These are phyloP conservation scores for Sebastes itinus DNA, from an alignment of 2,797 vertebrate species.

Conservation along the genomic window DNA sequence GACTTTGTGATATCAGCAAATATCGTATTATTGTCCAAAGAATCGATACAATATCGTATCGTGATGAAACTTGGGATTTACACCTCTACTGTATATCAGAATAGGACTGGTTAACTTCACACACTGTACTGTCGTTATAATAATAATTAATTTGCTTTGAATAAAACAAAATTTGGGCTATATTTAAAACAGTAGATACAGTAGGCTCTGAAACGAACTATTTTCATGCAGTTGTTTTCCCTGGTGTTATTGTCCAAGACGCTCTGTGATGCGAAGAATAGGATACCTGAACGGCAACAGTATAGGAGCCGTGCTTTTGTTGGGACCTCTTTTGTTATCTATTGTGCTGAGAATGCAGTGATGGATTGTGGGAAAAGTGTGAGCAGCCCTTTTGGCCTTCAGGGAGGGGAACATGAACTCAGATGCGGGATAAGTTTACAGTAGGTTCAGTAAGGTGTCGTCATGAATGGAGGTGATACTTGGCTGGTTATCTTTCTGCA, in stretches of 20 bases:
- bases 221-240: conserved; percentile 10
- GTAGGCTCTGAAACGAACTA: not conserved
- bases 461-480: not conserved
- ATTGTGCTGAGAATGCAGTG: conserved; percentile 54
- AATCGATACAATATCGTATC: too few relatives aligned
- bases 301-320: conserved; percentile 51
- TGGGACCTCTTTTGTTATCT: conserved; percentile 67
- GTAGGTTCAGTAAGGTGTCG: conserved; percentile 9
- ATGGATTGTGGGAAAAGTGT: conserved; percentile 59
- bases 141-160: not conserved
- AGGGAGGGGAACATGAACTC: conserved; percentile 36
- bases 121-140: not conserved
- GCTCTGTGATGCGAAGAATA: conserved; percentile 18
- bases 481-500: not conserved
- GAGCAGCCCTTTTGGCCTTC: conserved; percentile 16
- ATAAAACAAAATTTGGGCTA: not conserved
- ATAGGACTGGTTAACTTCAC: not conserved
- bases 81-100: not conserved
- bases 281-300: conserved; percentile 45
- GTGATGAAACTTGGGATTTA: too few relatives aligned
- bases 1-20: too few relatives aligned
- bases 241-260: conserved; percentile 38
- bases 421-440: conserved; percentile 52
- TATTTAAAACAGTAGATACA: not conserved
- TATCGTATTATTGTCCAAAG: too few relatives aligned